phyloP scores from a whole-genome alignment of 2,888 invertebrate species.

The Lochmaea capreae region DNA sequence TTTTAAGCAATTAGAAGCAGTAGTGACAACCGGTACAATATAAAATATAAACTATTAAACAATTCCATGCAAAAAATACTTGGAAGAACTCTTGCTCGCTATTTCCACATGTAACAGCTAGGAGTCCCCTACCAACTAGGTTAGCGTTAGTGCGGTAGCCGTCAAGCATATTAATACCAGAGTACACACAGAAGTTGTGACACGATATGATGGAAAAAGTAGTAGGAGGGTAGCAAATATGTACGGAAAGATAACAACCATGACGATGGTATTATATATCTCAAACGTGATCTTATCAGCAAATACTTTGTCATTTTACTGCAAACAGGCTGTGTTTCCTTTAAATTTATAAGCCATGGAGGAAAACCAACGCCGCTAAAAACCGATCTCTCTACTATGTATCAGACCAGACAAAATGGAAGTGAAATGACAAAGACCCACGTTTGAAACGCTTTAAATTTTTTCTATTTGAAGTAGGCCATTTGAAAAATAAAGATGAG shows the following conservation, averaged over 20 bases:
- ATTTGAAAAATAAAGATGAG: too few relatives aligned
- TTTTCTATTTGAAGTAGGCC: neutral
- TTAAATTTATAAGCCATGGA: slow-evolving; percentile 30
- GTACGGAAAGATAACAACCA: slow-evolving; percentile 50
- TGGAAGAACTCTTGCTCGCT: too few relatives aligned
- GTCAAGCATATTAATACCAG: slow-evolving; percentile 36
- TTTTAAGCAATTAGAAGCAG: too few relatives aligned
- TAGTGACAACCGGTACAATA: too few relatives aligned
- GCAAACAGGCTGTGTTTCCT: slow-evolving; percentile 38
- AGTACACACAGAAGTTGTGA: slow-evolving; percentile 30
- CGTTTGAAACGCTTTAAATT: neutral
- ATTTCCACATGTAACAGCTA: slow-evolving; percentile 6
- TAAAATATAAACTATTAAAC: too few relatives aligned
- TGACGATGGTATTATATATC: slow-evolving; percentile 48
- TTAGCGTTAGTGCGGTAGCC: slow-evolving; percentile 7
- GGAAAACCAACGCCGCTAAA: neutral
- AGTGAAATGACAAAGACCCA: neutral
- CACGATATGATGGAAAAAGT: slow-evolving; percentile 37
- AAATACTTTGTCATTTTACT: slow-evolving; percentile 48
- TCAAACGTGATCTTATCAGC: slow-evolving; percentile 48
- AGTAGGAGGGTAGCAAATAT: slow-evolving; percentile 34
- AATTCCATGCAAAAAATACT: too few relatives aligned
- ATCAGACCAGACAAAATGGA: neutral
- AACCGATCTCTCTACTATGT: neutral
- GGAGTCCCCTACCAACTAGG: slow-evolving; percentile 15